Evolutionary conservation across 2,888 invertebrate species (phyloP).

Genomic region (Pyrrhia umbra): DNA sequence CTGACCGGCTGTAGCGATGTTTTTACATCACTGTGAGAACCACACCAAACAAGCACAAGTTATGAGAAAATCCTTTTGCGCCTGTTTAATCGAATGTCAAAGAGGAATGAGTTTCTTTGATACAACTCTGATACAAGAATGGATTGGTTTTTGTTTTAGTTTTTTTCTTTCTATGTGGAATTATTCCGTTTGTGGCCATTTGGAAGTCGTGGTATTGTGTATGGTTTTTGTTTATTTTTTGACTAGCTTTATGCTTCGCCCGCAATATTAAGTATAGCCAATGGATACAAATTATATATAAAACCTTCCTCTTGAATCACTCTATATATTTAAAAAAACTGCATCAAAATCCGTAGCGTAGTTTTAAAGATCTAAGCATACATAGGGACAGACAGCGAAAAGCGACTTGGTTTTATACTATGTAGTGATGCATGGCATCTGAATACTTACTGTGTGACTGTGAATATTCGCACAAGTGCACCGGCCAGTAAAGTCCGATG

Average conservation of each 20-base stretch:
- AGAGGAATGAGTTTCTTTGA: constrained; percentile 52
- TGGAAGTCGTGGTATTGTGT: not conserved
- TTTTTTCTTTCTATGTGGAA: not conserved
- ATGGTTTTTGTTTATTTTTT: not conserved
- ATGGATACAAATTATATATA: too few relatives aligned
- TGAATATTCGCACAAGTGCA: too few relatives aligned
- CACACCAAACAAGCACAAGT: constrained; percentile 46
- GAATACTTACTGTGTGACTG: too few relatives aligned
- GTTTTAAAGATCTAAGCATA: too few relatives aligned
- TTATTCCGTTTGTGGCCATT: not conserved
- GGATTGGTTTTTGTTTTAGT: constrained; percentile 32
- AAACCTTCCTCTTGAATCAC: too few relatives aligned
- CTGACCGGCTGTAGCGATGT: constrained; percentile 59
- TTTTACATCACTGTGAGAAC: constrained; percentile 52
- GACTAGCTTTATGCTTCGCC: not conserved
- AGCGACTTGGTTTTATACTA: too few relatives aligned
- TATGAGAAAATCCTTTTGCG: constrained; percentile 56
- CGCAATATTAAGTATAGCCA: too few relatives aligned
- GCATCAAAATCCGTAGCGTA: too few relatives aligned
- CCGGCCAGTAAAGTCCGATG: too few relatives aligned
- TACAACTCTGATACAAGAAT: constrained; percentile 24
- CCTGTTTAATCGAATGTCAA: constrained; percentile 59
- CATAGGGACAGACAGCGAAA: too few relatives aligned
- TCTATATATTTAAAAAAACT: too few relatives aligned
- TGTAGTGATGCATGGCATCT: too few relatives aligned